A percentile compares a stretch with the other conserved stretches of the same genome.
Conservation (phyloP, 1,140 invertebrate genomes). For the Leptinotarsa texana region DNA sequence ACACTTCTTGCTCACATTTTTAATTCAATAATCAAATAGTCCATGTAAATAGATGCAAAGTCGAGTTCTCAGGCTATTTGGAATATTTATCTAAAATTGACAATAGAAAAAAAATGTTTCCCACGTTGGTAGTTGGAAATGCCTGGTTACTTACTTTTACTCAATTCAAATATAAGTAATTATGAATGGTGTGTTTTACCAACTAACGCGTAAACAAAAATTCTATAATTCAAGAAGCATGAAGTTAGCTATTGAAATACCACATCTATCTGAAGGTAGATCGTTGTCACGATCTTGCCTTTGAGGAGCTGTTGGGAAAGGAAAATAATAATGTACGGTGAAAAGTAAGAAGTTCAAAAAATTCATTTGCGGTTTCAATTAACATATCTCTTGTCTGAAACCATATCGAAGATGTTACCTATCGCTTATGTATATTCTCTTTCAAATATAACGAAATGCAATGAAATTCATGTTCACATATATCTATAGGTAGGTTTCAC, state of each 20-base stretch:
- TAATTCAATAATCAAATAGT: slow-evolving; percentile 21
- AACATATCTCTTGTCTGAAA: no score
- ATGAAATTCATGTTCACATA: no score
- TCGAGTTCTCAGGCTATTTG: slow-evolving; percentile 11
- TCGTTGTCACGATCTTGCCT: neutral
- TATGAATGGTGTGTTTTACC: slow-evolving; percentile 14
- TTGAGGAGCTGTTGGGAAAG: no score
- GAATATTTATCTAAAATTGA: neutral
- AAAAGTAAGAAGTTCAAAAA: no score
- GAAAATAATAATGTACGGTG: no score
- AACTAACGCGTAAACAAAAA: slow-evolving; percentile 11
- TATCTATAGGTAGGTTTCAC: no score
- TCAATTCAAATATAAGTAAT: slow-evolving; percentile 14
- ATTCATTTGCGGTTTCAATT: no score
- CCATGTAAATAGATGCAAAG: slow-evolving; percentile 12
- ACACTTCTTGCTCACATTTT: slow-evolving; percentile 3
- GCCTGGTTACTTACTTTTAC: slow-evolving; percentile 18
- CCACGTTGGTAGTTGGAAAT: slow-evolving; percentile 9
- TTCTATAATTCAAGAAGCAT: slow-evolving; percentile 6
- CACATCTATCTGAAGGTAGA: neutral
- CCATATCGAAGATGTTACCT: no score
- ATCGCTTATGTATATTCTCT: no score
- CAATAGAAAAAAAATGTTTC: slow-evolving; percentile 5
- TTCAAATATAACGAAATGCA: no score
- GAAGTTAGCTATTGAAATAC: slow-evolving; percentile 3